A percentile compares a stretch with the other conserved stretches of the same genome.
Conservation (phyloP, 2,113 vertebrate genomes). For the Perca schrenkii region DNA sequence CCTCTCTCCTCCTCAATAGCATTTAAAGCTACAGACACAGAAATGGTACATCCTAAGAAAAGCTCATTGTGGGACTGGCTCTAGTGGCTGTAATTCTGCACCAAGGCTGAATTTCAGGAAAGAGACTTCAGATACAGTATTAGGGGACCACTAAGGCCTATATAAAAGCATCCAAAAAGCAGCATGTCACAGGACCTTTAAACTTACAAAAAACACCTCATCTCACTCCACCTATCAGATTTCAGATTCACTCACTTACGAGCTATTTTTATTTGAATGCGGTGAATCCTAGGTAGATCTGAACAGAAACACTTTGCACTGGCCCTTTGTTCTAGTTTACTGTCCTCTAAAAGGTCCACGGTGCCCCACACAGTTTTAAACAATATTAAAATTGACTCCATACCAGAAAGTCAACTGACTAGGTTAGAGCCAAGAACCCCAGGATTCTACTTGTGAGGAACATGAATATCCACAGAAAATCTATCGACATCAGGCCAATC, state of each 20-base stretch:
- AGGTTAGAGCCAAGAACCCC: background rate
- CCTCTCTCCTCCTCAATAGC: background rate
- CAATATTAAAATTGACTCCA: background rate
- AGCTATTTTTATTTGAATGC: background rate
- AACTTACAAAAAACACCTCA: background rate
- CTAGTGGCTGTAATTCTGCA: too few relatives aligned
- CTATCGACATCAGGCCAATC: background rate
- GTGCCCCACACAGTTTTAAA: background rate
- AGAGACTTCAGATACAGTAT: too few relatives aligned
- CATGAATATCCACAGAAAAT: background rate
- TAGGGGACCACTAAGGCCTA: too few relatives aligned
- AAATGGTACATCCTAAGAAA: too few relatives aligned
- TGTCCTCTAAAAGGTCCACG: background rate
- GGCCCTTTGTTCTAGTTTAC: background rate
- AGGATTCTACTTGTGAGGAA: background rate
- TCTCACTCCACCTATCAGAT: background rate
- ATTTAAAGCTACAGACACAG: background rate
- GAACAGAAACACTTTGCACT: background rate
- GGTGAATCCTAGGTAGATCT: background rate
- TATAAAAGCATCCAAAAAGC: too few relatives aligned
- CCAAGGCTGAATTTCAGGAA: too few relatives aligned
- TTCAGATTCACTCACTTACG: too few relatives aligned
- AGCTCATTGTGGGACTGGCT: too few relatives aligned
- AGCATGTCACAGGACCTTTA: too few relatives aligned
- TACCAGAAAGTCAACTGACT: background rate